Conservation (phyloP, 35 echinoderm and acorn worm genomes). For the Chiridota heheva region DNA sequence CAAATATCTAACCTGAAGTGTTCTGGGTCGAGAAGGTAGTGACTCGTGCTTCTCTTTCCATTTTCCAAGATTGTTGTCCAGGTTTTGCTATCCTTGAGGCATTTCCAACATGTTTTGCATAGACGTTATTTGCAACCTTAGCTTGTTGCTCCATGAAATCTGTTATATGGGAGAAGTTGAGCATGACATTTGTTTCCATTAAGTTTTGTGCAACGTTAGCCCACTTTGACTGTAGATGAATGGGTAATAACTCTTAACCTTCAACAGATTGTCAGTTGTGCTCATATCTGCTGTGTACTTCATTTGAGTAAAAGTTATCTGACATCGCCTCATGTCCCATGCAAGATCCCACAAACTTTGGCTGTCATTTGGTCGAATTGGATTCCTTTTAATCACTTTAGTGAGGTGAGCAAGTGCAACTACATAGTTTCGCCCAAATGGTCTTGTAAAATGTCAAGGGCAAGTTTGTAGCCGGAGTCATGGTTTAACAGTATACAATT, state of each 20-base stretch:
- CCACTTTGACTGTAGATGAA: slow-evolving; percentile 23
- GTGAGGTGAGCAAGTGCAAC: slow-evolving; percentile 34
- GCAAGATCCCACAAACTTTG: slow-evolving; percentile 44
- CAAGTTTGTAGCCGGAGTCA: slow-evolving; percentile 35
- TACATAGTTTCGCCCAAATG: slow-evolving; percentile 52
- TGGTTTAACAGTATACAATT: slow-evolving; percentile 52
- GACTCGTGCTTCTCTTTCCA: no score
- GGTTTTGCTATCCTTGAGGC: no score
- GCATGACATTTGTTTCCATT: slow-evolving; percentile 8
- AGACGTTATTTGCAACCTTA: slow-evolving; percentile 40
- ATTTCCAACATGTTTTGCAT: slow-evolving; percentile 26
- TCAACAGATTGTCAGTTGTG: slow-evolving; percentile 29
- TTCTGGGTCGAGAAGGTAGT: no score
- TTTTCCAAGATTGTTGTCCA: no score
- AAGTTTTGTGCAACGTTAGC: slow-evolving; percentile 4
- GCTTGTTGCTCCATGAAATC: slow-evolving; percentile 39
- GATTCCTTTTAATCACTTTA: slow-evolving; percentile 22
- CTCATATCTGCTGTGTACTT: slow-evolving; percentile 35
- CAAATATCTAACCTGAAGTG: no score
- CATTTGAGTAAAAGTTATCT: slow-evolving; percentile 41
- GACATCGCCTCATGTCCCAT: slow-evolving; percentile 40
- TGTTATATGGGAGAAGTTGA: slow-evolving; percentile 48
- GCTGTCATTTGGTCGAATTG: slow-evolving; percentile 3
- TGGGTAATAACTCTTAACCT: slow-evolving; percentile 11
- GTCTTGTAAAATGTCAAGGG: slow-evolving; percentile 60